Conservation (phyloP, 1,140 invertebrate species). For the Hylaeus volcanicus region DNA sequence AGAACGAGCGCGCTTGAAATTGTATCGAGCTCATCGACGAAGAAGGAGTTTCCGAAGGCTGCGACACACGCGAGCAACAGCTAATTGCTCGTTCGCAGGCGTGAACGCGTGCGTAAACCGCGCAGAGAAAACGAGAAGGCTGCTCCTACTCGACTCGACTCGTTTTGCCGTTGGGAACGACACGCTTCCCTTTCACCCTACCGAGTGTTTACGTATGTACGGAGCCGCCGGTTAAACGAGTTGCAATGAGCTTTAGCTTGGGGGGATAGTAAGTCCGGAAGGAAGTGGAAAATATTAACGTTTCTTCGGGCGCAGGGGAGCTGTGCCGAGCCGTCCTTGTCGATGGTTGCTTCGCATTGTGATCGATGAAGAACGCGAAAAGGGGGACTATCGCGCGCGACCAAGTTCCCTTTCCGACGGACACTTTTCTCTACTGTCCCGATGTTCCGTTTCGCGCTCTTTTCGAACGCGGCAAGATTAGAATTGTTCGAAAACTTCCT, state of each 20-base stretch:
- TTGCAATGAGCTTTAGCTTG: slow-evolving; percentile 41
- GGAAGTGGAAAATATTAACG: slow-evolving; percentile 64
- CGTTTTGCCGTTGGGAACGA: not conserved
- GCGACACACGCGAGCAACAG: not conserved
- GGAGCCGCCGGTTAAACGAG: slow-evolving; percentile 47
- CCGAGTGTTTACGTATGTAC: slow-evolving; percentile 49
- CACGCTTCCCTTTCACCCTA: slow-evolving; percentile 4
- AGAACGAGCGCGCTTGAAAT: not conserved
- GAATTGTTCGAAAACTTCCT: not conserved
- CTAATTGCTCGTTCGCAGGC: slow-evolving; percentile 40
- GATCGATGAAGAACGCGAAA: slow-evolving; percentile 1
- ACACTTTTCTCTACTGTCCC: too few relatives aligned
- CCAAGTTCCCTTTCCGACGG: not conserved
- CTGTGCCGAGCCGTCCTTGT: not conserved
- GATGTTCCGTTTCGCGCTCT: too few relatives aligned
- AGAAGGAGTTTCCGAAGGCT: not conserved
- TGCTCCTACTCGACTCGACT: too few relatives aligned
- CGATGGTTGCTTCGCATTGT: slow-evolving; percentile 2
- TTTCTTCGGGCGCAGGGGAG: slow-evolving; percentile 23
- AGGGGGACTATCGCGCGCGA: not conserved
- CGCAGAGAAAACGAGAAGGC: not conserved
- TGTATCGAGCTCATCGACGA: not conserved
- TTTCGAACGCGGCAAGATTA: not conserved
- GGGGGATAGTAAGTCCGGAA: slow-evolving; percentile 54
- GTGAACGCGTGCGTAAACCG: slow-evolving; percentile 37